Evolutionary conservation across 2,113 vertebrate genomes (phyloP).

Genomic region (pig (Sus scrofa)): DNA sequence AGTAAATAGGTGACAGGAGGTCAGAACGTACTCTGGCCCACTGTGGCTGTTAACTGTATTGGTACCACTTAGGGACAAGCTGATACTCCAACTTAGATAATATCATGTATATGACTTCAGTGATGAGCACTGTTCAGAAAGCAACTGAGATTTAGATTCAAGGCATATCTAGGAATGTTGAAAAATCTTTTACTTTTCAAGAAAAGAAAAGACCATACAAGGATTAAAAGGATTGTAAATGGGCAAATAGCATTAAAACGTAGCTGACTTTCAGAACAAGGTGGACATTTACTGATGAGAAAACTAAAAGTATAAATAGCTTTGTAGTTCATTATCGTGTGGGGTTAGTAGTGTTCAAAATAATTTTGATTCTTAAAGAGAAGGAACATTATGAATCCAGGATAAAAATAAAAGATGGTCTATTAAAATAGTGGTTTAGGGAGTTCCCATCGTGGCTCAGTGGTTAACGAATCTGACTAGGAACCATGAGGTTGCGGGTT

Average conservation of each 20-base stretch:
- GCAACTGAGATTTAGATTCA: not conserved
- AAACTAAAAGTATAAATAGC: conserved; percentile 21
- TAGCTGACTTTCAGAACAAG: not conserved
- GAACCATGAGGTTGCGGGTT: too few species aligned
- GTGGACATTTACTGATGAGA: conserved; percentile 22
- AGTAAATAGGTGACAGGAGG: not conserved
- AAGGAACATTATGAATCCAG: conserved; percentile 47
- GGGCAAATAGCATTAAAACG: not conserved
- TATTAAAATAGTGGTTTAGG: conserved; percentile 73
- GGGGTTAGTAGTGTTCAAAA: conserved; percentile 27
- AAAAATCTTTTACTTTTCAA: conserved; percentile 53
- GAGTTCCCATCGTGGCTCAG: too few species aligned
- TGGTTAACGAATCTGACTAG: too few species aligned
- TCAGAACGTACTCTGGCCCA: not conserved
- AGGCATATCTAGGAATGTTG: not conserved
- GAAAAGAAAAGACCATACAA: conserved; percentile 15
- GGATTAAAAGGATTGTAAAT: conserved; percentile 22
- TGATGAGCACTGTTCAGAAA: not conserved
- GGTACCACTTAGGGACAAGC: not conserved
- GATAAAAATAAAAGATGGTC: conserved; percentile 74
- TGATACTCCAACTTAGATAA: not conserved
- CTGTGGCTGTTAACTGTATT: not conserved
- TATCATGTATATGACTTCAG: not conserved
- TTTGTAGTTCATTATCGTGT: conserved; percentile 52
- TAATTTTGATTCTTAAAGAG: conserved; percentile 69